Evolutionary conservation across 1,140 invertebrate species (phyloP).

Genomic region (Papilio dardanus): DNA sequence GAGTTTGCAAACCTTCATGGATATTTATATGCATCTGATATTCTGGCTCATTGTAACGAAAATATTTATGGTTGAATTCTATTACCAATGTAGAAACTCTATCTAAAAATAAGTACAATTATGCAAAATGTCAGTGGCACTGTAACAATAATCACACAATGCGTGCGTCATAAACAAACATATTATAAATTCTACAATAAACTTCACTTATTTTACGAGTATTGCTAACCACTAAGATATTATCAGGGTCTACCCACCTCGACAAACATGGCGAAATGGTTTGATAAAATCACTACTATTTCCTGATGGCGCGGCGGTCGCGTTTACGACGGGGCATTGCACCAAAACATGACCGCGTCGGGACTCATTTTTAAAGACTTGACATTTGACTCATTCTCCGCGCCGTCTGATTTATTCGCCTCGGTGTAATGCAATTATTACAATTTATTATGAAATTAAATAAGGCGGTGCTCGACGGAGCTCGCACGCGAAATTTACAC

Average conservation of each 20-base stretch:
- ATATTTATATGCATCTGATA: slow-evolving; percentile 3
- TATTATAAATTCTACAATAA: slow-evolving; percentile 14
- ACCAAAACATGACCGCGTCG: slow-evolving; percentile 54
- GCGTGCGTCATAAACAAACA: neutral
- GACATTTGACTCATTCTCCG: slow-evolving; percentile 52
- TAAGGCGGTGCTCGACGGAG: slow-evolving; percentile 64
- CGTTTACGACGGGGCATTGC: slow-evolving; percentile 56
- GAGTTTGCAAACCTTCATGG: neutral
- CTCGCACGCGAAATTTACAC: slow-evolving; percentile 71
- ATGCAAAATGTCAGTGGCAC: neutral
- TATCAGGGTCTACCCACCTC: slow-evolving; percentile 53
- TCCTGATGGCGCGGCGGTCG: slow-evolving; percentile 45
- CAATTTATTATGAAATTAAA: slow-evolving; percentile 82
- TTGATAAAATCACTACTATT: slow-evolving; percentile 58
- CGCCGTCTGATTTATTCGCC: slow-evolving; percentile 73
- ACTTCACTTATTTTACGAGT: slow-evolving; percentile 29
- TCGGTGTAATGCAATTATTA: slow-evolving; percentile 77
- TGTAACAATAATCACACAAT: neutral
- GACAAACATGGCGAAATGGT: slow-evolving; percentile 47
- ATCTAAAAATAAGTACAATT: neutral
- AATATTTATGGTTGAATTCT: no score
- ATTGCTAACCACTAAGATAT: slow-evolving; percentile 42
- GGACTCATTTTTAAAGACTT: slow-evolving; percentile 57
- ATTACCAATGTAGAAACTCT: no score
- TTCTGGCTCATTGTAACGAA: neutral